A percentile compares a stretch with the other conserved stretches of the same genome.
These are phyloP conservation scores for Sphinx pinastri DNA, from an alignment of 2,888 invertebrate genomes.

Conservation along the genomic window DNA sequence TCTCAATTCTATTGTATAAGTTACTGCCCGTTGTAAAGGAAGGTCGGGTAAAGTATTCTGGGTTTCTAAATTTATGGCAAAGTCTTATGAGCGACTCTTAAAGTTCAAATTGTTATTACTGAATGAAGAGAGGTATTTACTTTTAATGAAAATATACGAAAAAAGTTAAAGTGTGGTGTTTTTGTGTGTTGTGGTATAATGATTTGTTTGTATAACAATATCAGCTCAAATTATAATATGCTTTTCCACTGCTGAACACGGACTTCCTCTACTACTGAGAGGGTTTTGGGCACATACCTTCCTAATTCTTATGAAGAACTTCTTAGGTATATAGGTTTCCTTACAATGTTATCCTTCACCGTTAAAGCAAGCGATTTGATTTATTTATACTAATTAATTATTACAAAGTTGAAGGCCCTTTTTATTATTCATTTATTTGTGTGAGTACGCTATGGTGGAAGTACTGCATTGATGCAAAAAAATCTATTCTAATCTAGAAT, in stretches of 20 bases:
- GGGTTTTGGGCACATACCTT: no score
- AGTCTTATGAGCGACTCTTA: conserved; percentile 11
- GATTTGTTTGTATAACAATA: no score
- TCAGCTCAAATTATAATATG: no score
- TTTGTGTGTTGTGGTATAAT: neutral
- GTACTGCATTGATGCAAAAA: no score
- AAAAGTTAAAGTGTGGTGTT: neutral
- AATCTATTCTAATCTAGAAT: neutral
- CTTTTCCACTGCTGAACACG: no score
- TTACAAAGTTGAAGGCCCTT: neutral
- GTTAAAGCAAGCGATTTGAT: no score
- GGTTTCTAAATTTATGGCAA: conserved; percentile 15
- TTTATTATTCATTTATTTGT: no score
- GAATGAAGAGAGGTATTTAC: conserved; percentile 11
- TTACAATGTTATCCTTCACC: no score
- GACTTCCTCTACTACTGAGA: no score
- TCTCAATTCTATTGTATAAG: conserved; percentile 1
- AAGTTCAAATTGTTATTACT: conserved; percentile 16
- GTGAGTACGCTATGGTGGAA: no score
- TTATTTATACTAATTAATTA: neutral
- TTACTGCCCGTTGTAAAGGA: neutral
- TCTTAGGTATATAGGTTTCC: no score
- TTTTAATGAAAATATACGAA: neutral
- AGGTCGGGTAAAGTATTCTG: conserved; percentile 10
- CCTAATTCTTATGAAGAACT: no score